phyloP scores from a whole-genome alignment of 30 jellyfish, hydroid and myxozoan species.

The Cassiopea andromeda region DNA sequence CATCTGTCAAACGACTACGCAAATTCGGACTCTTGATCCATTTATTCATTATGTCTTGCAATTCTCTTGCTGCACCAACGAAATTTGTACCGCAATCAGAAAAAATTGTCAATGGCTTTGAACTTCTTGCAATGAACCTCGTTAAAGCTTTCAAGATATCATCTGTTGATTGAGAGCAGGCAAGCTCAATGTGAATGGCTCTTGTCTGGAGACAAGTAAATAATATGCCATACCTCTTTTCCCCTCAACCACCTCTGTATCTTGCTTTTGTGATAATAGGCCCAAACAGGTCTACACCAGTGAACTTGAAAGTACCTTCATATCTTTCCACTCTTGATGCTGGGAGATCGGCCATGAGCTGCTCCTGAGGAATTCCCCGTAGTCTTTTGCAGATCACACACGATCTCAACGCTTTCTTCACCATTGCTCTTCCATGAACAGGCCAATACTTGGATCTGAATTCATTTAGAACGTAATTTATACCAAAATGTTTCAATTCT shows the following conservation, averaged over 20 bases:
- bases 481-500: slow-evolving; percentile 32
- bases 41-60: slow-evolving; percentile 12
- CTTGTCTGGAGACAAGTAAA: slow-evolving; percentile 56
- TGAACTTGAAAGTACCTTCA: slow-evolving; percentile 36
- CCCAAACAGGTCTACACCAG: slow-evolving; percentile 60
- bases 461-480: slow-evolving; percentile 34
- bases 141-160: slow-evolving; percentile 29
- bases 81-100: slow-evolving; percentile 42
- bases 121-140: slow-evolving; percentile 33
- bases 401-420: slow-evolving; percentile 29
- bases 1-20: slow-evolving; percentile 10
- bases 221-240: slow-evolving; percentile 35
- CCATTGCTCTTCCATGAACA: slow-evolving; percentile 30
- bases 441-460: slow-evolving; percentile 49
- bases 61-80: slow-evolving; percentile 6
- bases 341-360: slow-evolving; percentile 56
- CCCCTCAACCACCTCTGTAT: slow-evolving; percentile 44
- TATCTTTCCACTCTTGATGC: slow-evolving; percentile 18
- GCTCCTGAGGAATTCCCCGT: slow-evolving; percentile 34
- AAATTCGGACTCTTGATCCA: slow-evolving; percentile 25
- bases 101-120: slow-evolving; percentile 19
- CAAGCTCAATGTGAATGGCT: slow-evolving; percentile 47
- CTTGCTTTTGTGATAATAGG: slow-evolving; percentile 21
- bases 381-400: slow-evolving; percentile 43
- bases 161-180: slow-evolving; percentile 36